These are phyloP conservation scores for Nephrotoma appendiculata DNA, from an alignment of 2,888 invertebrate species.

Conservation along the genomic window DNA sequence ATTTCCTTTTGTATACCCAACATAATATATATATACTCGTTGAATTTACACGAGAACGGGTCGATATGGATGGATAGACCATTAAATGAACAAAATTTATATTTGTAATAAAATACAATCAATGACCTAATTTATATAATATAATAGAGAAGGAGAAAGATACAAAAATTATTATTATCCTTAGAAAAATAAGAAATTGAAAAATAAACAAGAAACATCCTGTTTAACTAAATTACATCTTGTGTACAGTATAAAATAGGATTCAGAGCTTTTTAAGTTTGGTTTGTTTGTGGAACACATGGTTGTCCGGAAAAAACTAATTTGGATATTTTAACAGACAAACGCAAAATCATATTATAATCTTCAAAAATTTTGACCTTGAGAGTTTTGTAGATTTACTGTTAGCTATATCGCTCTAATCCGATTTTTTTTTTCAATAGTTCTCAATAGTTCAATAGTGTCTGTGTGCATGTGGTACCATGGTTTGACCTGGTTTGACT, in stretches of 20 bases:
- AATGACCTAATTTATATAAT: background rate
- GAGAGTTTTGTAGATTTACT: too few relatives aligned
- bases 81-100: background rate
- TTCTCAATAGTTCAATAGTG: too few relatives aligned
- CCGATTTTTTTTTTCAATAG: too few relatives aligned
- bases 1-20: background rate
- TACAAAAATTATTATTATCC: background rate
- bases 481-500: too few relatives aligned
- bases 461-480: too few relatives aligned
- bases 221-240: background rate
- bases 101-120: background rate
- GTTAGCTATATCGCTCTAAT: too few relatives aligned
- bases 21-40: background rate
- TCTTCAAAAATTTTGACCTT: too few relatives aligned
- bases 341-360: too few relatives aligned
- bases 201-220: background rate
- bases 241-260: background rate
- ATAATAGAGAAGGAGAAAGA: background rate
- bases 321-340: too few relatives aligned
- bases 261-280: background rate
- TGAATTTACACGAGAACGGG: background rate
- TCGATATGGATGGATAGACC: background rate
- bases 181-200: background rate
- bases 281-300: too few relatives aligned
- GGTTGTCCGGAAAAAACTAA: too few relatives aligned